Conservation (phyloP, 2,797 vertebrate species). For the Hydrolagus colliei region DNA sequence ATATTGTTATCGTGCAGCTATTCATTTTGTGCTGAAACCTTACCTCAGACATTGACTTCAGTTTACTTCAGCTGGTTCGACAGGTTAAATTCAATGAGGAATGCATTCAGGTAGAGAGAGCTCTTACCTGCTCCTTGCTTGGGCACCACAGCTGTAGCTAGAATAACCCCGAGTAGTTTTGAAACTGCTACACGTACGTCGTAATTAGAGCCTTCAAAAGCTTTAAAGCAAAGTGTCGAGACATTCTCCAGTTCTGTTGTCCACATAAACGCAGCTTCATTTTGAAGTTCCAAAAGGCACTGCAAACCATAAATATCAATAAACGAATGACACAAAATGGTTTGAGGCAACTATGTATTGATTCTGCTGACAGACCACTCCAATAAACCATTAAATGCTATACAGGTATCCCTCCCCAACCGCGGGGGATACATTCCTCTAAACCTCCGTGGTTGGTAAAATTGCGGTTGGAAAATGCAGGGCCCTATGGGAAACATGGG, state of each 20-base stretch:
- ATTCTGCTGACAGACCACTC: not conserved
- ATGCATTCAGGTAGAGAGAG: not conserved
- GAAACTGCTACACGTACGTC: constrained; percentile 73
- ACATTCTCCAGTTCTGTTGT: constrained; percentile 80
- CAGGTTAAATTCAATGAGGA: not conserved
- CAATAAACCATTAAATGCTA: not conserved
- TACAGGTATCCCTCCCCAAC: too few relatives aligned
- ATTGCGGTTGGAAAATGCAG: too few relatives aligned
- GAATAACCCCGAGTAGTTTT: constrained; percentile 70
- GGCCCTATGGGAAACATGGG: too few relatives aligned
- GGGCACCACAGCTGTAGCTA: constrained; percentile 68
- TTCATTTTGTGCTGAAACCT: not conserved
- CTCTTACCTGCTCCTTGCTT: constrained; percentile 59
- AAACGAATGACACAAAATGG: not conserved
- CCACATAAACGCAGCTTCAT: constrained; percentile 82
- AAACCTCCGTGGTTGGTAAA: too few relatives aligned
- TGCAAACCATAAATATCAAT: constrained; percentile 44
- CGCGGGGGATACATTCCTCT: too few relatives aligned
- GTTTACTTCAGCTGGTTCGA: not conserved
- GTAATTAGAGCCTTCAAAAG: constrained; percentile 82
- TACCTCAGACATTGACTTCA: not conserved
- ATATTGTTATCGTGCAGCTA: not conserved
- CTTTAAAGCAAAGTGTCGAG: constrained; percentile 80
- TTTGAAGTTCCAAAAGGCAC: constrained; percentile 87
- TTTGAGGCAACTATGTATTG: not conserved